Evolutionary conservation across 2,888 invertebrate genomes (phyloP).

Genomic region (Proisotoma minuta): DNA sequence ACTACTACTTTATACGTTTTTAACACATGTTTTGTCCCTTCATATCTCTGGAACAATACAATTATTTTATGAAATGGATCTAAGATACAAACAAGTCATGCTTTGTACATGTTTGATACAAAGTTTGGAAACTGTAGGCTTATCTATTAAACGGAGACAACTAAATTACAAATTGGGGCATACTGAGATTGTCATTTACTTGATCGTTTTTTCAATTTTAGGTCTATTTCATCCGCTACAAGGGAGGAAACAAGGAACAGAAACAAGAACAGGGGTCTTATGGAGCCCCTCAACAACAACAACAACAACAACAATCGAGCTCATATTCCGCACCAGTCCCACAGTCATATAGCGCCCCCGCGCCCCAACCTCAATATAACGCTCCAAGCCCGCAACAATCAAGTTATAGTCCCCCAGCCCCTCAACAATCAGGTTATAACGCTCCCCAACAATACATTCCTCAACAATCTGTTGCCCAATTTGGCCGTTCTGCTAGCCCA

Average conservation of each 20-base stretch:
- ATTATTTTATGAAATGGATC: no score
- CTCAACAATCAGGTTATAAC: no score
- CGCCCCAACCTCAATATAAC: slow-evolving; percentile 17
- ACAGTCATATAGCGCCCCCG: slow-evolving; percentile 17
- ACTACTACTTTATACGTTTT: no score
- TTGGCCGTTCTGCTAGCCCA: not conserved
- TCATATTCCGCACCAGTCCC: not conserved
- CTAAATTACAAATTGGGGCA: no score
- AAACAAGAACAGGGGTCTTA: slow-evolving; percentile 50
- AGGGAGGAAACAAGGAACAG: slow-evolving; percentile 53
- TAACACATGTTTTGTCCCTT: no score
- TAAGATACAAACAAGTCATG: no score
- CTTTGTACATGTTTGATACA: no score
- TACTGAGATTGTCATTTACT: no score
- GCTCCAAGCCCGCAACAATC: slow-evolving; percentile 16
- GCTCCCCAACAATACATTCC: slow-evolving; percentile 5
- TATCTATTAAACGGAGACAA: no score
- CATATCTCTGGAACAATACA: no score
- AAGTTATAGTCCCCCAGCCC: slow-evolving; percentile 2
- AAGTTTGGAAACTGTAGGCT: no score
- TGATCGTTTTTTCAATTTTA: no score
- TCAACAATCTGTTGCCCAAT: not conserved
- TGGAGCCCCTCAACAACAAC: slow-evolving; percentile 25
- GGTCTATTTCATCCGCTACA: slow-evolving; percentile 85
- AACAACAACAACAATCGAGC: slow-evolving; percentile 15